phyloP scores from a whole-genome alignment of 2,888 invertebrate genomes.

The Netelia fuscicornis region DNA sequence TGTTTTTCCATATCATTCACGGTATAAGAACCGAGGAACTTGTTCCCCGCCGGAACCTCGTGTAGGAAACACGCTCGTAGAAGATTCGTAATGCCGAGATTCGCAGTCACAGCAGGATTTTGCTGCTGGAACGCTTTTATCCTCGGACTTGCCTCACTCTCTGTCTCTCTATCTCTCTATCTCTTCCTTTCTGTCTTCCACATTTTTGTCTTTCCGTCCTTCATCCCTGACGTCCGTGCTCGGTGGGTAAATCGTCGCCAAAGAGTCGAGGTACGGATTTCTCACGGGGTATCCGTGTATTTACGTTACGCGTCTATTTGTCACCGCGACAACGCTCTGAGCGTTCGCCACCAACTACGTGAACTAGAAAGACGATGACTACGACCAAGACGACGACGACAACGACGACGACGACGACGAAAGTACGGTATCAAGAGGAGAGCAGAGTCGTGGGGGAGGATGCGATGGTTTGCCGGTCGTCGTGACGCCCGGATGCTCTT shows the following conservation, averaged over 20 bases:
- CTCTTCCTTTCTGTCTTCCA: background rate
- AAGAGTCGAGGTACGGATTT: constrained; percentile 73
- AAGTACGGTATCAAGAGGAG: constrained; percentile 37
- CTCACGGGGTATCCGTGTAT: constrained; percentile 66
- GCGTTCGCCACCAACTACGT: constrained; percentile 31
- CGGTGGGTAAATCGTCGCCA: constrained; percentile 68
- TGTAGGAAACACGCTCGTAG: constrained; percentile 47
- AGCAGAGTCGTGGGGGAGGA: constrained; percentile 65
- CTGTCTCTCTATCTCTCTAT: constrained; percentile 3
- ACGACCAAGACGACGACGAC: constrained; percentile 2
- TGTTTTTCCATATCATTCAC: background rate
- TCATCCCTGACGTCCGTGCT: constrained; percentile 24
- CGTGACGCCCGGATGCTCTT: constrained; percentile 78
- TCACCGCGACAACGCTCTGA: constrained; percentile 71
- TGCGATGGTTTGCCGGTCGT: constrained; percentile 69
- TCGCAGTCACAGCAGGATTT: constrained; percentile 78
- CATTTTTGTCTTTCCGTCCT: constrained; percentile 52
- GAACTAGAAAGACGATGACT: constrained; percentile 23
- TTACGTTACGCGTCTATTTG: constrained; percentile 79
- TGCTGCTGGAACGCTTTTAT: constrained; percentile 77
- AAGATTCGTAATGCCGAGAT: constrained; percentile 67
- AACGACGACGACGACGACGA: constrained; percentile 36
- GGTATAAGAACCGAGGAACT: constrained; percentile 36
- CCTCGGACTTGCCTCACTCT: constrained; percentile 62
- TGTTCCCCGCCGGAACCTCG: constrained; percentile 36